Conservation (phyloP, 2,113 vertebrate species). For the Neodontobutis hainanensis region DNA sequence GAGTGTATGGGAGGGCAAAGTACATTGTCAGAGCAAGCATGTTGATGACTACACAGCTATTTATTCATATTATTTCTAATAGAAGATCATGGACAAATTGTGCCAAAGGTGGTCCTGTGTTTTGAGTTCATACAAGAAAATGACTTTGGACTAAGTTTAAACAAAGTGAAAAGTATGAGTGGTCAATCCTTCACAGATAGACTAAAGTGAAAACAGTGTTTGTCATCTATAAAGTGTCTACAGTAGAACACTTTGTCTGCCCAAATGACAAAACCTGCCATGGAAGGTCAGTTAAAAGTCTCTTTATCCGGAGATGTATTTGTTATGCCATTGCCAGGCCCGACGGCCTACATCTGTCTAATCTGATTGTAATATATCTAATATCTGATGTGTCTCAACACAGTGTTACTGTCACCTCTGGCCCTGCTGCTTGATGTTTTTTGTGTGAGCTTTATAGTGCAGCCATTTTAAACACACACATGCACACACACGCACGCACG, state of each 20-base stretch:
- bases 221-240: slow-evolving; percentile 5
- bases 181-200: neutral
- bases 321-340: slow-evolving; percentile 1
- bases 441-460: neutral
- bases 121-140: neutral
- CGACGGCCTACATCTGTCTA: neutral
- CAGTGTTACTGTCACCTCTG: neutral
- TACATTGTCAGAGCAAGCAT: too few species aligned
- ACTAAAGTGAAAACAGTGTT: neutral
- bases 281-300: slow-evolving; percentile 6
- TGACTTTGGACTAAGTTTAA: slow-evolving; percentile 13
- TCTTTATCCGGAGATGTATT: slow-evolving; percentile 5
- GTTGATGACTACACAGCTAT: too few species aligned
- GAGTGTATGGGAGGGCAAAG: too few species aligned
- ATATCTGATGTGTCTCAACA: neutral
- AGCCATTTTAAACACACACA: too few species aligned
- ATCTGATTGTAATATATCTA: neutral
- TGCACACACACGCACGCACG: too few species aligned
- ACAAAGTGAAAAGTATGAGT: slow-evolving; percentile 2
- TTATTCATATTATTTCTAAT: neutral
- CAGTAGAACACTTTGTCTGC: slow-evolving; percentile 3
- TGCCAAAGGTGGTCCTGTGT: neutral
- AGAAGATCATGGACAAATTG: neutral
- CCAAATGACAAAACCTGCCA: neutral
- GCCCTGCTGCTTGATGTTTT: neutral